A percentile compares a stretch with the other conserved stretches of the same genome.
These are phyloP conservation scores for Drosophila takahashii DNA, from an alignment of 1,140 invertebrate species.

Conservation along the genomic window DNA sequence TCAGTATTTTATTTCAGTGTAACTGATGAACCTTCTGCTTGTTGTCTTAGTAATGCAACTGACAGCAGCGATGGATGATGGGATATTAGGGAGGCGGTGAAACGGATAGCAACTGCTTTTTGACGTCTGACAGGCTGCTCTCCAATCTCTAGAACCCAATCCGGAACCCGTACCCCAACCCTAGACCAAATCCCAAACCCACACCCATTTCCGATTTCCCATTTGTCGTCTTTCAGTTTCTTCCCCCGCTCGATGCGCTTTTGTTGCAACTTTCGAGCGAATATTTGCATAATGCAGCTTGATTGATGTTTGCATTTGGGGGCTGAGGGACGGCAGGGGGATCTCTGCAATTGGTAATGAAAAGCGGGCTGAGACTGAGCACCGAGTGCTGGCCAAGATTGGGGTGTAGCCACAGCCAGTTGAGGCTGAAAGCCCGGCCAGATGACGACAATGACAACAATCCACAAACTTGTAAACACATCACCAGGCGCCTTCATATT, in stretches of 20 bases:
- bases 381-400: constrained; percentile 57
- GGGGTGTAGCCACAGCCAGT: constrained; percentile 17
- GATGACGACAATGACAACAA: constrained; percentile 76
- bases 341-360: constrained; percentile 64
- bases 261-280: constrained; percentile 75
- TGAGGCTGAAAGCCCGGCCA: constrained; percentile 17
- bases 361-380: constrained; percentile 60
- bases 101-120: constrained; percentile 63
- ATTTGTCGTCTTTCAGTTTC: constrained; percentile 18
- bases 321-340: background rate
- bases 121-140: constrained; percentile 61
- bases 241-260: constrained; percentile 48
- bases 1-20: constrained; percentile 6
- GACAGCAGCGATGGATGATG: constrained; percentile 47
- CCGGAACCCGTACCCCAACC: background rate
- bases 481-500: constrained; percentile 67
- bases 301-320: constrained; percentile 69
- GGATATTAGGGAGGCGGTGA: constrained; percentile 1
- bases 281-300: constrained; percentile 79
- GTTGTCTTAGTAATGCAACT: constrained; percentile 54
- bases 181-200: background rate
- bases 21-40: constrained; percentile 16
- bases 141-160: constrained; percentile 10
- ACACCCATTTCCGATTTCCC: constrained; percentile 6
- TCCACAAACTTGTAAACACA: constrained; percentile 78